phyloP scores from a whole-genome alignment of 2,113 vertebrate species.

The Toxostoma redivivum region DNA sequence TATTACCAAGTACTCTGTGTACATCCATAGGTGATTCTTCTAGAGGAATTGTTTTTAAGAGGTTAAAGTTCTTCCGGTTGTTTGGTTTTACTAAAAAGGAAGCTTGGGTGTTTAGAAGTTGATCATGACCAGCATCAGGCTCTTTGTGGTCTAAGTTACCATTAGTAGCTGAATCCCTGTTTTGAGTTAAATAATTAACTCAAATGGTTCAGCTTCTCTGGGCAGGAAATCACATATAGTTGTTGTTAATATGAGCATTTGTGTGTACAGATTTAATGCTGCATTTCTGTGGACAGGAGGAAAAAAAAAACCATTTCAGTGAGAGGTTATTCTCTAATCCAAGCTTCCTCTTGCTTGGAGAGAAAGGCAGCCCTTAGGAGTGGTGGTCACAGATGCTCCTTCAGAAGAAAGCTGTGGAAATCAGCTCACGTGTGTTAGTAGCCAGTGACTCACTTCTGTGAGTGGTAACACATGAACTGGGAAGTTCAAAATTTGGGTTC shows the following conservation, averaged over 20 bases:
- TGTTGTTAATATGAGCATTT: neutral
- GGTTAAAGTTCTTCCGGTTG: neutral
- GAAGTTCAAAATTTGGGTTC: neutral
- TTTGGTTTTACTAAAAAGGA: neutral
- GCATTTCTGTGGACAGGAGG: neutral
- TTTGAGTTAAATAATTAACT: neutral
- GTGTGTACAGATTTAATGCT: neutral
- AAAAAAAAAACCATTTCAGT: neutral
- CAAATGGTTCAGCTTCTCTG: neutral
- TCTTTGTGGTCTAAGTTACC: neutral
- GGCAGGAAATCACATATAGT: neutral
- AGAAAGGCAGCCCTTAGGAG: neutral
- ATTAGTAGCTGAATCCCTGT: neutral
- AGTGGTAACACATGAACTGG: neutral
- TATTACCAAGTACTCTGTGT: neutral
- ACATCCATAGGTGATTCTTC: neutral
- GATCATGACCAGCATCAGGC: too few relatives aligned
- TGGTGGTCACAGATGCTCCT: neutral
- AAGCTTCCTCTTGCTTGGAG: neutral
- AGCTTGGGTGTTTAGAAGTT: neutral
- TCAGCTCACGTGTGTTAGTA: neutral
- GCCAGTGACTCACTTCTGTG: fast-evolving
- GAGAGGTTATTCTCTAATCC: neutral
- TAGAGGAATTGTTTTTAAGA: neutral
- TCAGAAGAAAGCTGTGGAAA: neutral